Evolutionary conservation across 2,113 vertebrate genomes (phyloP), one percentile per base, ranked within the genome.

Genomic region (Oncorhynchus tshawytscha): DNA sequence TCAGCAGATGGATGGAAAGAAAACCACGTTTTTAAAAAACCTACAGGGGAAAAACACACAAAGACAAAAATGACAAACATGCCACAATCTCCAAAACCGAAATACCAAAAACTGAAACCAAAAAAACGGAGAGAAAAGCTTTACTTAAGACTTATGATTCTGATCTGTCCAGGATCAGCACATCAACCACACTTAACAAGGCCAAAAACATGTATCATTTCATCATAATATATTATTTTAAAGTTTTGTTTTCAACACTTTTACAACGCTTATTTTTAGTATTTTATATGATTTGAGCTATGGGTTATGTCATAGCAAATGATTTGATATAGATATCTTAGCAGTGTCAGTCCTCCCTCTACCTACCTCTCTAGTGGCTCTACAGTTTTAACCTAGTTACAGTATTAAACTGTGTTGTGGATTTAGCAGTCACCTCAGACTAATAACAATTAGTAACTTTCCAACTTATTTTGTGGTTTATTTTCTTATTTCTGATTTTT

Each of bases 71-170:
- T 76, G 79, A 91, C 71, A 92, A 90, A 91, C 81, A 86, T 84
- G 75, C 90, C 91, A 92, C 93, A 92, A 91, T 91, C 84, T 90
- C 88, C 91, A 90, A 91, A 66, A 79, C 77, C 79, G 73, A 83
- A 88, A 92, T 92, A 91, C 92, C 92, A 93, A 94, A 94, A 92
- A 92, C 91, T 91, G 84, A 92, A 94, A 92, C 91, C 90, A 91
- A 93, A 94, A 93, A 87, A 67, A 92, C 84, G 92, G 92, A 93
- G 89, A 91, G 92, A 94, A 94, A 93, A 94, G 94, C 94, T 94
- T 94, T 94, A 94, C 89, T 80, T 92, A 81, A 89, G 88, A 91
- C 89, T 89, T 90, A 78, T 81, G 68, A 86, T 85, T 82, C 86
- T 91, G 91, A 91, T 84, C 91, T 34, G 79, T 86, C 87, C 85